phyloP scores from a whole-genome alignment of 1,140 invertebrate species.

The Cydia strobilella region DNA sequence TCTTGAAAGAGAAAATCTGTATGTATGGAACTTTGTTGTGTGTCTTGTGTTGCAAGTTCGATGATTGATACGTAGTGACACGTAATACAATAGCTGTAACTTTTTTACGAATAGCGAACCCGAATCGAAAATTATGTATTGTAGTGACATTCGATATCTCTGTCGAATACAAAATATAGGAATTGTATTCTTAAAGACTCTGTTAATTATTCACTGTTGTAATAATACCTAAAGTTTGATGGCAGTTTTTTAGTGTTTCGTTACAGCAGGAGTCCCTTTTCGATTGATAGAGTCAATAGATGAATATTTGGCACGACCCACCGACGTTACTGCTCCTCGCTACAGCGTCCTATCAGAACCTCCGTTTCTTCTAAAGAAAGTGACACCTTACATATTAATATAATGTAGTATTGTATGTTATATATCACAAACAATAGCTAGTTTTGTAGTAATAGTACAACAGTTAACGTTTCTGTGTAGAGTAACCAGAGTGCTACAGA shows the following conservation, averaged over 20 bases:
- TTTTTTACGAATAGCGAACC: neutral
- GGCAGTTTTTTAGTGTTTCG: neutral
- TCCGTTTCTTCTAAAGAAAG: slow-evolving; percentile 60
- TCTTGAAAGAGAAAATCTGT: no score
- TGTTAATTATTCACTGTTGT: no score
- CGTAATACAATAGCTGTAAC: neutral
- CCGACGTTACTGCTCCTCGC: slow-evolving; percentile 52
- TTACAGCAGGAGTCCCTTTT: no score
- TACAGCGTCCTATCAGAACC: slow-evolving; percentile 44
- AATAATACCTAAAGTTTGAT: neutral
- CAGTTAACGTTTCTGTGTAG: slow-evolving; percentile 49
- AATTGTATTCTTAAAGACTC: neutral
- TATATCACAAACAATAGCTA: slow-evolving; percentile 48
- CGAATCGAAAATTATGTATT: neutral
- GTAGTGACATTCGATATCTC: neutral
- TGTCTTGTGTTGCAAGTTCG: no score
- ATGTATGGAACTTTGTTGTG: no score
- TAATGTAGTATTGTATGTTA: slow-evolving; percentile 44
- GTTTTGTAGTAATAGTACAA: slow-evolving; percentile 44
- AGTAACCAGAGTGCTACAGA: slow-evolving; percentile 64
- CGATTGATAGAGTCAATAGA: neutral
- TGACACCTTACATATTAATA: slow-evolving; percentile 56
- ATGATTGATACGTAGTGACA: no score
- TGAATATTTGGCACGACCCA: slow-evolving; percentile 49
- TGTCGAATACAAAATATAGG: neutral